Evolutionary conservation across 1,140 invertebrate genomes (phyloP).

Genomic region (Fopius arisanus): DNA sequence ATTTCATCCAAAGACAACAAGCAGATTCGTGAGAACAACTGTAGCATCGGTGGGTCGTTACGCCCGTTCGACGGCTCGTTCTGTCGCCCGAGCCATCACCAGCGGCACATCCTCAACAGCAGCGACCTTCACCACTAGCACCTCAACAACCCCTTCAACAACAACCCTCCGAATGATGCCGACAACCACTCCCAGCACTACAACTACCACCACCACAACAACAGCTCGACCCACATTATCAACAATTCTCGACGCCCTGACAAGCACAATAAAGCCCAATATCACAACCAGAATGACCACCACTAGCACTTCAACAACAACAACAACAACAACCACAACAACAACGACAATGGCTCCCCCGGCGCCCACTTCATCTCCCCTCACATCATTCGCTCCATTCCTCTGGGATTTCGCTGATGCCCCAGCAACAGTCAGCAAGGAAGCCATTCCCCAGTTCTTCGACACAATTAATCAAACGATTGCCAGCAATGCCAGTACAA

Average conservation of each 20-base stretch:
- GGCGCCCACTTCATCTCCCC: constrained; percentile 51
- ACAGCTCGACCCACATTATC: constrained; percentile 43
- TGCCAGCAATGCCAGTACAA: constrained; percentile 53
- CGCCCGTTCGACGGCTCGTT: constrained; percentile 55
- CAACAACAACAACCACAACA: constrained; percentile 54
- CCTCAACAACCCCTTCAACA: constrained; percentile 38
- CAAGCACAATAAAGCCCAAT: constrained; percentile 36
- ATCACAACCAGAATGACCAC: constrained; percentile 54
- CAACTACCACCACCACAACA: constrained; percentile 35
- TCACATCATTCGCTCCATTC: constrained; percentile 49
- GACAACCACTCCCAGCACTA: constrained; percentile 43
- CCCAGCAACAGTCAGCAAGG: constrained; percentile 40
- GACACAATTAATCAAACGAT: constrained; percentile 28
- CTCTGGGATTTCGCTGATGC: constrained; percentile 41
- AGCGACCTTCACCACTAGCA: constrained; percentile 31
- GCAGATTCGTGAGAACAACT: constrained; percentile 44
- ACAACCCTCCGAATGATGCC: constrained; percentile 40
- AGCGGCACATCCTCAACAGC: constrained; percentile 33
- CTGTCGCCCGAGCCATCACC: constrained; percentile 55
- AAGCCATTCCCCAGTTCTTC: constrained; percentile 44
- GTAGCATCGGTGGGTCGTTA: constrained; percentile 51
- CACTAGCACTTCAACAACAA: constrained; percentile 57
- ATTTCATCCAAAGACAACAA: background rate
- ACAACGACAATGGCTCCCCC: constrained; percentile 60
- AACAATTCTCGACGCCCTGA: constrained; percentile 46